Evolutionary conservation across 2,888 invertebrate species (phyloP), one percentile per base, ranked within the genome.

Genomic region (Drosophila algonquin): DNA sequence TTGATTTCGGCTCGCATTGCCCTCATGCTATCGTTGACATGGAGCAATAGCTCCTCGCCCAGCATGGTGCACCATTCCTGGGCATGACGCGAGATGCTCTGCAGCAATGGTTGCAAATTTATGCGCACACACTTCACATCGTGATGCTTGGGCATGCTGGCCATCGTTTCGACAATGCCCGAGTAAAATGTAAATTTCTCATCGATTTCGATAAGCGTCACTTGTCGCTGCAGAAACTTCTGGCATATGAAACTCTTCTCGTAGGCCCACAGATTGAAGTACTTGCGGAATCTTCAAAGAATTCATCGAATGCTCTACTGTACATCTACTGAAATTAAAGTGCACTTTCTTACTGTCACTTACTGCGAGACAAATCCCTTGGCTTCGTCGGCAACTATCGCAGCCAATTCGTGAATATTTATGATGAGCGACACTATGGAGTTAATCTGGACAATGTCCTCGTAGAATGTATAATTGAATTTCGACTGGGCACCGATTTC

Each of bases 101-200:
- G 92, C 70, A 96, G 93, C 24, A 98, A 93, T 0, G 96, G 96
- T 14, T 93, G 91, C 75, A 97, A 93, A 92, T 97, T 96, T 40
- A 98, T 94, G 87, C 96, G 93, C 63, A 97, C 80, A 77, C 92
- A 94, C n/a, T 94, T 94, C 32, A 96, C 93, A 77, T 96, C 95
- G 0, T 94, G 93, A 81, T 93, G 94, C 52, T 94, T 93, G 7
- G 93, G 92, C 88, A 95, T 94, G 1, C 87, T 90, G 10, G 94
- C 91, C 56, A 97, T 92, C 74, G 96, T 95, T 4, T 94, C 93
- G 18, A 96, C 94, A 8, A 97, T 95, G 76, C 95, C 95, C 80
- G 95, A 95, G 91, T 97, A 98, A 91, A 96, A 97, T 91, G 95
- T 95, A 86, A 98, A 96, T 90, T 96, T 96, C 82, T 97, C 96